Evolutionary conservation across 2,113 vertebrate genomes (phyloP).

Genomic region (Myotis brandtii): DNA sequence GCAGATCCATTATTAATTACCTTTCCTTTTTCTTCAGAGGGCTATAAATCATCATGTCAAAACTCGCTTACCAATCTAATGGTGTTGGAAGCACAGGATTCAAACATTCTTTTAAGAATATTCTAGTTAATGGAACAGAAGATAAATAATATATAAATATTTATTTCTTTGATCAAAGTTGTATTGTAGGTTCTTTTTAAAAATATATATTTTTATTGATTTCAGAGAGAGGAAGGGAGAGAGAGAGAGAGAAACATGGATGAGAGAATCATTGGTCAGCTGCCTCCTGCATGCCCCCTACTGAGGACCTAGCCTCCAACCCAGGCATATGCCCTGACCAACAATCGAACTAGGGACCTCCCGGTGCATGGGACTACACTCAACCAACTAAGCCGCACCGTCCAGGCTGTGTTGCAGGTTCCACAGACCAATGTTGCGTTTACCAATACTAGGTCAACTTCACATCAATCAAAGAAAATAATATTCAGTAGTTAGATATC

Average conservation of each 20-base stretch:
- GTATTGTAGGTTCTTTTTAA: neutral
- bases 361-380: no score
- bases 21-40: conserved; percentile 29
- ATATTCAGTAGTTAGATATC: neutral
- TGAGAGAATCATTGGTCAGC: no score
- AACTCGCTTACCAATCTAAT: neutral
- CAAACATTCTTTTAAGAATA: neutral
- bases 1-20: neutral
- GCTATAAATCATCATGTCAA: conserved; percentile 22
- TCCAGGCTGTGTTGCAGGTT: neutral
- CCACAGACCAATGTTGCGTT: neutral
- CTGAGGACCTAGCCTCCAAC: no score
- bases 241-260: no score
- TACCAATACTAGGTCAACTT: neutral
- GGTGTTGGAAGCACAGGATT: neutral
- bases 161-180: neutral
- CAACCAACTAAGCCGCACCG: no score
- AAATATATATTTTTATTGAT: no score
- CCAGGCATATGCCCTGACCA: no score
- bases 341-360: no score
- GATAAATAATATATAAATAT: neutral
- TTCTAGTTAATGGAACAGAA: neutral
- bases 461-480: neutral
- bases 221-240: no score
- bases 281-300: no score